These are phyloP conservation scores for Helleia helle DNA, from an alignment of 2,888 invertebrate genomes.

Conservation along the genomic window DNA sequence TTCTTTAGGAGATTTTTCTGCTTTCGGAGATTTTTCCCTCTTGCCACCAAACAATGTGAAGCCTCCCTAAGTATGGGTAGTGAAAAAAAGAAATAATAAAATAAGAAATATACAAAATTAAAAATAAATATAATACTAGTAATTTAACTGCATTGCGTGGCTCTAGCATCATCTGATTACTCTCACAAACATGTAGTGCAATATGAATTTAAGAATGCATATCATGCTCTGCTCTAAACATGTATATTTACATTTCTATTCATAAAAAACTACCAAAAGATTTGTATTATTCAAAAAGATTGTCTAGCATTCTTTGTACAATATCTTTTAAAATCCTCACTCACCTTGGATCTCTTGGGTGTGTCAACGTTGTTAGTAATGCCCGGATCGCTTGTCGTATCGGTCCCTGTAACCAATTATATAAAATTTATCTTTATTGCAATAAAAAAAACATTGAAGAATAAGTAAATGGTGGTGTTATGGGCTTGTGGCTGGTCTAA, in stretches of 20 bases:
- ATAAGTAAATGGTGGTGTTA: too few species aligned
- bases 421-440: too few species aligned
- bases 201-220: slow-evolving; percentile 33
- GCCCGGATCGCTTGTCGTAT: slow-evolving; percentile 62
- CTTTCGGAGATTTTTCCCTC: slow-evolving; percentile 48
- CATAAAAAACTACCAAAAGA: slow-evolving; percentile 32
- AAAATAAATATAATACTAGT: slow-evolving; percentile 20
- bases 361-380: slow-evolving; percentile 63
- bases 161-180: slow-evolving; percentile 14
- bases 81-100: slow-evolving; percentile 52
- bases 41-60: slow-evolving; percentile 55
- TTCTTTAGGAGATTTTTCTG: slow-evolving; percentile 41
- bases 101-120: slow-evolving; percentile 45
- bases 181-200: slow-evolving; percentile 23
- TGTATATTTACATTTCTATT: slow-evolving; percentile 49
- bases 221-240: slow-evolving; percentile 46
- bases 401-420: slow-evolving; percentile 54
- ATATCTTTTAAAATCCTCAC: slow-evolving; percentile 18
- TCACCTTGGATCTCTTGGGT: slow-evolving; percentile 63
- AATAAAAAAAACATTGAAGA: too few species aligned
- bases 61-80: slow-evolving; percentile 47
- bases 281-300: slow-evolving; percentile 19
- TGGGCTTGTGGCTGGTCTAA: too few species aligned
- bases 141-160: slow-evolving; percentile 11
- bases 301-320: slow-evolving; percentile 44